Conservation (phyloP, 1,140 invertebrate genomes). For the Probaryconus sp. region DNA sequence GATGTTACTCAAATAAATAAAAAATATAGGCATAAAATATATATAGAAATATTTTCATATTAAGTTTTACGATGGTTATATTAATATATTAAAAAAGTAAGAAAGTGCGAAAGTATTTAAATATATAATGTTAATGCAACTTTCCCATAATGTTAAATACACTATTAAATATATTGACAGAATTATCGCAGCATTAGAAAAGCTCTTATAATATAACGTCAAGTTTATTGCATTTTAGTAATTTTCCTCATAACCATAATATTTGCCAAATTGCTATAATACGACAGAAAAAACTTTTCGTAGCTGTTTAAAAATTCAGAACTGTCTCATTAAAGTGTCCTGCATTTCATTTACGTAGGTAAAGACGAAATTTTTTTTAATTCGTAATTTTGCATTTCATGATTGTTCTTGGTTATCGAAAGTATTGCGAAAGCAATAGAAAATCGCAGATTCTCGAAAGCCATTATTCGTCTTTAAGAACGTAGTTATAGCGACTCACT, state of each 20-base stretch:
- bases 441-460: slow-evolving; percentile 17
- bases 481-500: slow-evolving; percentile 12
- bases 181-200: slow-evolving; percentile 41
- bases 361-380: too few species aligned
- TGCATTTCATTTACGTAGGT: too few species aligned
- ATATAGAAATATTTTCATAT: too few species aligned
- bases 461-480: slow-evolving; percentile 18
- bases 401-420: slow-evolving; percentile 23
- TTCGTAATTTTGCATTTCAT: slow-evolving; percentile 1
- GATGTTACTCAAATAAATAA: background rate
- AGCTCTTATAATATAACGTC: slow-evolving; percentile 29
- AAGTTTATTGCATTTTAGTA: slow-evolving; percentile 17
- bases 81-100: slow-evolving; percentile 36
- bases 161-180: slow-evolving; percentile 50
- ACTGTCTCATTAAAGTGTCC: too few species aligned
- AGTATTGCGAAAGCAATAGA: slow-evolving; percentile 13
- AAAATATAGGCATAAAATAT: too few species aligned
- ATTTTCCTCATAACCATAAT: background rate
- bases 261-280: too few species aligned
- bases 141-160: slow-evolving; percentile 46
- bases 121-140: slow-evolving; percentile 49
- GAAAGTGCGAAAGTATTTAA: slow-evolving; percentile 32
- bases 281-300: too few species aligned
- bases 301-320: too few species aligned
- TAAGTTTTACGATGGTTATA: slow-evolving; percentile 10